These are phyloP conservation scores for Tragulus kanchil DNA, from an alignment of 2,113 vertebrate genomes.

Conservation along the genomic window DNA sequence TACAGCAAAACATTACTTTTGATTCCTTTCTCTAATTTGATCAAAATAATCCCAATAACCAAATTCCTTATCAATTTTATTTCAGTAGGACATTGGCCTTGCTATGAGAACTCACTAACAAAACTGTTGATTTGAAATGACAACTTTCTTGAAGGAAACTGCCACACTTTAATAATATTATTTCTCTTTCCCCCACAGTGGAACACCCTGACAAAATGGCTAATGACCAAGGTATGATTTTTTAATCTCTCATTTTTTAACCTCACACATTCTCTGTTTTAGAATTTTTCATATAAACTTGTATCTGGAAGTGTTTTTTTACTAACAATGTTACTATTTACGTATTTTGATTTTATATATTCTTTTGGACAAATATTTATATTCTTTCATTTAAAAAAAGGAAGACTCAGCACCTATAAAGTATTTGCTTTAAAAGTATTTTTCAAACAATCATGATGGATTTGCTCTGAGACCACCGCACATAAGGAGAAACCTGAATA, in stretches of 20 bases:
- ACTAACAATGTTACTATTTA: not conserved
- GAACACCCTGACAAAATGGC: constrained; percentile 99
- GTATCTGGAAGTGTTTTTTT: not conserved
- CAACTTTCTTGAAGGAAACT: constrained; percentile 40
- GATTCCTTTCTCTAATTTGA: not conserved
- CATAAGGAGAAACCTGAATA: not conserved
- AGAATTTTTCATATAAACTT: not conserved
- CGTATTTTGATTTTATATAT: not conserved
- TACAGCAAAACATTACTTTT: constrained; percentile 7
- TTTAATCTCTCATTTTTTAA: constrained; percentile 61
- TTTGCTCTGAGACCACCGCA: not conserved
- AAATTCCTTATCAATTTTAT: not conserved
- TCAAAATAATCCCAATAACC: not conserved
- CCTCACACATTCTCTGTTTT: not conserved
- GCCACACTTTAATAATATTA: constrained; percentile 80
- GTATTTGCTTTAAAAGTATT: not conserved
- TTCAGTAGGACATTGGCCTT: not conserved
- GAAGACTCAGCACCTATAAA: not conserved
- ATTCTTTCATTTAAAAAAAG: not conserved
- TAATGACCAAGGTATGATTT: constrained; percentile 95
- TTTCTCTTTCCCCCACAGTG: constrained; percentile 87
- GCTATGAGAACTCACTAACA: constrained; percentile 6
- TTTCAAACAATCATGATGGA: not conserved
- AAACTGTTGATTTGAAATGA: constrained; percentile 33
- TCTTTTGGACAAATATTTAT: not conserved